Conservation (phyloP, 2,797 vertebrate species). For the Nasua narica region DNA sequence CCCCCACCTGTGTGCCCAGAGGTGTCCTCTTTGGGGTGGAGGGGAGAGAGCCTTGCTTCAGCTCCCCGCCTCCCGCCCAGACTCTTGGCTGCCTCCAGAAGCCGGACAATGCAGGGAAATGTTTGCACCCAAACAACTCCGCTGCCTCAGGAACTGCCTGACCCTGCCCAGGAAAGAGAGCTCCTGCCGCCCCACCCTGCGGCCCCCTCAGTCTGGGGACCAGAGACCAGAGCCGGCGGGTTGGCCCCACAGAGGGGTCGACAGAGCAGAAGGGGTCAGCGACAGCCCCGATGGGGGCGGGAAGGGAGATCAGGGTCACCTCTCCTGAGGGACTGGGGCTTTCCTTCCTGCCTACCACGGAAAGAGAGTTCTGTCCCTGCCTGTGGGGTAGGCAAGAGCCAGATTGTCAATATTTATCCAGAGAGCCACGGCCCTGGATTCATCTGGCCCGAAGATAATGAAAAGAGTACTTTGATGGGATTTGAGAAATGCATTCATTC, state of each 20-base stretch:
- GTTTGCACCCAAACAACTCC: conserved; percentile 69
- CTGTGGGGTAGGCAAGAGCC: background rate
- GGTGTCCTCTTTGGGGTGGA: background rate
- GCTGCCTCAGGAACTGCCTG: conserved; percentile 62
- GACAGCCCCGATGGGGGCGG: background rate
- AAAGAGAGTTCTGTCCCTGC: background rate
- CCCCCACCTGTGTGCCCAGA: background rate
- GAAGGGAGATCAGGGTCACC: background rate
- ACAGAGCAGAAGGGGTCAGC: background rate
- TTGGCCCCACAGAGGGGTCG: background rate
- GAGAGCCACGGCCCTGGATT: background rate
- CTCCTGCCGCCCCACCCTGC: conserved; percentile 57
- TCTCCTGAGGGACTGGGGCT: background rate
- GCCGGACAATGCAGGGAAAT: conserved; percentile 75
- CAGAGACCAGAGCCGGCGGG: background rate
- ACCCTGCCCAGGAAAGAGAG: conserved; percentile 69
- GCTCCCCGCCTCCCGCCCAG: background rate
- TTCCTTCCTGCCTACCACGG: background rate
- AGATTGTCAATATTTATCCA: conserved; percentile 14
- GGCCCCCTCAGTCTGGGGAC: background rate
- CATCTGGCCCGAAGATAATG: conserved; percentile 37
- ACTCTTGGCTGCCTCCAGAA: conserved; percentile 58
- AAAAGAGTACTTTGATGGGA: conserved; percentile 34
- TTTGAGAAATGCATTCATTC: conserved; percentile 52
- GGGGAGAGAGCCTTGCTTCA: background rate